These are phyloP conservation scores for Helogale parvula DNA, from an alignment of 2,113 vertebrate species.

Conservation along the genomic window DNA sequence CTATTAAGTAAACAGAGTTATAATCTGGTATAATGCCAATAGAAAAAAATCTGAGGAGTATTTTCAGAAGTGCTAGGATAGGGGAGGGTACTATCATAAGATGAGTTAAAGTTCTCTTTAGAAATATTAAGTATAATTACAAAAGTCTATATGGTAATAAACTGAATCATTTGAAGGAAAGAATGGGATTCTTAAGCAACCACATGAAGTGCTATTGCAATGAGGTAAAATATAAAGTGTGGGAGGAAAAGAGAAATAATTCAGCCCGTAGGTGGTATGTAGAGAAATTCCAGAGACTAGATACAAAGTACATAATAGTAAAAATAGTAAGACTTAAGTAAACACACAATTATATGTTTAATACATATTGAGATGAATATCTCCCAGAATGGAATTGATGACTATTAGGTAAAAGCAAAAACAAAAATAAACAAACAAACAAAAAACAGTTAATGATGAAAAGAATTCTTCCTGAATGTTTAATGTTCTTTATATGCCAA, in stretches of 20 bases:
- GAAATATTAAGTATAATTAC: slow-evolving; percentile 58
- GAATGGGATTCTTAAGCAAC: slow-evolving; percentile 23
- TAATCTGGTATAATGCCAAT: slow-evolving; percentile 61
- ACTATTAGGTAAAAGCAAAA: neutral
- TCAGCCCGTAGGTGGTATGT: neutral
- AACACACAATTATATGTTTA: slow-evolving; percentile 11
- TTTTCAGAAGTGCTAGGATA: slow-evolving; percentile 45
- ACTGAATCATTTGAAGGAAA: slow-evolving; percentile 52
- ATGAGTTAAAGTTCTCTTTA: slow-evolving; percentile 4
- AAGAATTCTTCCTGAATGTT: neutral
- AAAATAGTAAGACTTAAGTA: neutral
- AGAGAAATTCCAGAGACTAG: slow-evolving; percentile 16
- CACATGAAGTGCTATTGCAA: slow-evolving; percentile 13
- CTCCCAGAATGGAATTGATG: neutral
- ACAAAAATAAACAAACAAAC: too few species aligned
- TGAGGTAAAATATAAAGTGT: slow-evolving; percentile 1
- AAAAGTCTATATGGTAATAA: slow-evolving; percentile 51
- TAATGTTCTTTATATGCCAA: slow-evolving; percentile 23
- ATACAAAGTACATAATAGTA: neutral
- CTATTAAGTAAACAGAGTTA: slow-evolving; percentile 76
- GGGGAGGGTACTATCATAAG: neutral
- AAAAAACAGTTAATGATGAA: neutral
- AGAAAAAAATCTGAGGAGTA: slow-evolving; percentile 49
- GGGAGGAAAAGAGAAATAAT: neutral
- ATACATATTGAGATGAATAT: neutral